phyloP scores from a whole-genome alignment of 2,797 vertebrate genomes.

The Rhadinocentrus ornatus region DNA sequence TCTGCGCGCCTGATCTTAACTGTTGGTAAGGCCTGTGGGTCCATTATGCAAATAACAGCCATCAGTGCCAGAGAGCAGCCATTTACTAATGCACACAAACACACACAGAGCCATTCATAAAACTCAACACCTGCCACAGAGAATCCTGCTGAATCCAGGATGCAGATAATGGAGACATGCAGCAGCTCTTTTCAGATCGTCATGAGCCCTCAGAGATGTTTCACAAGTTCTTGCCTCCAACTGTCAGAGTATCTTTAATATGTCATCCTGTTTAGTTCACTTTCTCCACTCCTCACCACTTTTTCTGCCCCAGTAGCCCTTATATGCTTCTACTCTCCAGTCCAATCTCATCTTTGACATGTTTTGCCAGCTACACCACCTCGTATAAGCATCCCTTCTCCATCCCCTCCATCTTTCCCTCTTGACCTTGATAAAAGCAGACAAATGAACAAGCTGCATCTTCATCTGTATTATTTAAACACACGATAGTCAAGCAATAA shows the following conservation, averaged over 20 bases:
- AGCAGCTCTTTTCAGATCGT: conserved; percentile 4
- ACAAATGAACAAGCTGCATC: neutral
- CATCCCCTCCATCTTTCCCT: neutral
- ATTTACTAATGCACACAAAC: conserved; percentile 29
- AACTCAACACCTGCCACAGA: conserved; percentile 52
- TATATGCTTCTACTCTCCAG: neutral
- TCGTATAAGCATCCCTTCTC: conserved; percentile 1
- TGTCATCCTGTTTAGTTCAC: neutral
- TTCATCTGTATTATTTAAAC: neutral
- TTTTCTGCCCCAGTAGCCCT: neutral
- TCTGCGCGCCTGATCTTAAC: conserved; percentile 17
- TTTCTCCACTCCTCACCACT: neutral
- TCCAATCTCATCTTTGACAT: neutral
- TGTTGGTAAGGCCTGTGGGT: conserved; percentile 30
- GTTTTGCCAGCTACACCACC: neutral
- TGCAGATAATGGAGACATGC: conserved; percentile 25
- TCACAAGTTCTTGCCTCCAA: neutral
- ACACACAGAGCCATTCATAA: conserved; percentile 55
- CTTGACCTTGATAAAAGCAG: neutral
- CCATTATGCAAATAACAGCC: conserved; percentile 67
- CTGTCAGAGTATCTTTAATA: neutral
- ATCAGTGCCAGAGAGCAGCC: conserved; percentile 40
- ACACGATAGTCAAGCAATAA: neutral
- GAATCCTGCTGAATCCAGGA: conserved; percentile 47
- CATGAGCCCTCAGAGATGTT: conserved; percentile 1